Conservation (phyloP, 2,888 invertebrate genomes). For the Stegophylla sp. region DNA sequence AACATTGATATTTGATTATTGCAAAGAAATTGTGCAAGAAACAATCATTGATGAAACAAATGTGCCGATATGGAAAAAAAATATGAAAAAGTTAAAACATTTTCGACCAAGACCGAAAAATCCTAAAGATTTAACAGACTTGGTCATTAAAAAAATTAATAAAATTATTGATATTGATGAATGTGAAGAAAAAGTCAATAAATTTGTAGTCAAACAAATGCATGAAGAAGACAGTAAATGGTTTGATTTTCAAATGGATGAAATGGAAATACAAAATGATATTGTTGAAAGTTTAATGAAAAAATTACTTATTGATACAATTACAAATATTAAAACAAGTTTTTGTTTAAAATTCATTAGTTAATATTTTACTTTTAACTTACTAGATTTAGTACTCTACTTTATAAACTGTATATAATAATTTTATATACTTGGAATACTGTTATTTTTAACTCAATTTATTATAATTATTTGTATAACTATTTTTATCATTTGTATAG, state of each 20-base stretch:
- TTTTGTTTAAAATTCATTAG: conserved; percentile 34
- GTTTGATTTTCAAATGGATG: conserved; percentile 44
- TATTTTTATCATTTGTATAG: background rate
- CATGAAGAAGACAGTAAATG: conserved; percentile 38
- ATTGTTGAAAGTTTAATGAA: conserved; percentile 39
- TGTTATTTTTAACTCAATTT: background rate
- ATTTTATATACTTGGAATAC: background rate
- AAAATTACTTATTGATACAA: conserved; percentile 39
- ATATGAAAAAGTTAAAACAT: conserved; percentile 18
- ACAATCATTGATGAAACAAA: background rate
- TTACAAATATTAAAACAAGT: conserved; percentile 34
- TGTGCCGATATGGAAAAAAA: conserved; percentile 31
- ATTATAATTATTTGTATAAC: background rate
- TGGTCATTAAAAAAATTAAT: conserved; percentile 25
- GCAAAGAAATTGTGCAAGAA: conserved; percentile 27
- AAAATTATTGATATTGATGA: conserved; percentile 31
- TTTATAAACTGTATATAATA: background rate
- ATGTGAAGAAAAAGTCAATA: conserved; percentile 42
- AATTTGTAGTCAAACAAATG: conserved; percentile 43
- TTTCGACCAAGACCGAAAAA: conserved; percentile 1
- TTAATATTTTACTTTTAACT: background rate
- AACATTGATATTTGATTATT: conserved; percentile 46
- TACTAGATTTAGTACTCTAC: background rate
- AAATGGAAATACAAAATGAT: conserved; percentile 36
- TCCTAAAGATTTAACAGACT: conserved; percentile 26